Percentiles rank a stretch among this genome's conserved stretches.
Conservation (phyloP, 2,888 invertebrate genomes). For the Phortica magna region DNA sequence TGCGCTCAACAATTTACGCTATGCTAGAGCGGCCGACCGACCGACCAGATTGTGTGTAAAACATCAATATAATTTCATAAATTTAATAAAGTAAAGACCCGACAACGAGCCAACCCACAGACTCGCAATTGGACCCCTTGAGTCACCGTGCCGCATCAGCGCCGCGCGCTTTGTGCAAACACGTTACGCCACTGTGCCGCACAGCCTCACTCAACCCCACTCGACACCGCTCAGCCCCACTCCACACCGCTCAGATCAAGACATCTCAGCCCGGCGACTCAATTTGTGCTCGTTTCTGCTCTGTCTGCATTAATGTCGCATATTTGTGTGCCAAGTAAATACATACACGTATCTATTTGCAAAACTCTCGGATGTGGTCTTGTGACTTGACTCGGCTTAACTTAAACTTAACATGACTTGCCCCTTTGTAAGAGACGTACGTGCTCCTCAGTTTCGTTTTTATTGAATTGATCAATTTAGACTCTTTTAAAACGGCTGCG, state of each 20-base stretch:
- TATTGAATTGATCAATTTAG: constrained; percentile 69
- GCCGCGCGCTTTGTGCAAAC: not conserved
- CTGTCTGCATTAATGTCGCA: constrained; percentile 38
- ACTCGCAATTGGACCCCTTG: constrained; percentile 33
- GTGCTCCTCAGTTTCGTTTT: constrained; percentile 49
- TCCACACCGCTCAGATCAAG: no score
- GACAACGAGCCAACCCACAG: constrained; percentile 51
- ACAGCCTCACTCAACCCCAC: constrained; percentile 49
- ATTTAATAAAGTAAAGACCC: constrained; percentile 65
- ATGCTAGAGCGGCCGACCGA: constrained; percentile 45
- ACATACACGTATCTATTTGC: not conserved
- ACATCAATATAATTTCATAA: constrained; percentile 69
- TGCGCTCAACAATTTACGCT: constrained; percentile 29
- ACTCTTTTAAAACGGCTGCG: constrained; percentile 50
- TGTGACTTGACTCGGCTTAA: constrained; percentile 29
- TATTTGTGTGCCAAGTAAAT: constrained; percentile 24
- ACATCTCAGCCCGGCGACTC: no score
- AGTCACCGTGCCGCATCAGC: not conserved
- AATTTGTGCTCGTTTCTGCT: constrained; percentile 57
- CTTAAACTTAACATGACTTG: not conserved
- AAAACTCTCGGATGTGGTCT: constrained; percentile 46
- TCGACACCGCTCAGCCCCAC: no score
- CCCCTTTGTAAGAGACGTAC: constrained; percentile 36
- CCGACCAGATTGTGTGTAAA: constrained; percentile 63
- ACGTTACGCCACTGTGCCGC: constrained; percentile 49